Evolutionary conservation across 2,797 vertebrate species (phyloP).

Genomic region (Thalassophryne amazonica): DNA sequence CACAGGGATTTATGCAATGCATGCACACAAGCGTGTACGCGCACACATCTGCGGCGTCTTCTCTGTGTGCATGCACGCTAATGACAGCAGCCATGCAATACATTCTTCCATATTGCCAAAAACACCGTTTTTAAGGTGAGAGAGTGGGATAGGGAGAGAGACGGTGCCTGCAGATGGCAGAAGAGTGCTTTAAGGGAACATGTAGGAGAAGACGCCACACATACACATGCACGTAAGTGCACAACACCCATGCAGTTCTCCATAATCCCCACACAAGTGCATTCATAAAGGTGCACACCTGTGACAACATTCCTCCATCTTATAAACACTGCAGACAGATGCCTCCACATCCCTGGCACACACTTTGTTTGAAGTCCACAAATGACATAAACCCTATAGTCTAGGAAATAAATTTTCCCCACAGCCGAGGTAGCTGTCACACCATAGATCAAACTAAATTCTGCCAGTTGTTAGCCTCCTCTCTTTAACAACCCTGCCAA

Average conservation of each 20-base stretch:
- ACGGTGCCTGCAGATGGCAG: slow-evolving; percentile 74
- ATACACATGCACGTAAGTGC: background rate
- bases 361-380: background rate
- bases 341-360: background rate
- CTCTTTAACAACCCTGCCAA: too few relatives aligned
- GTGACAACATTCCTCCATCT: slow-evolving; percentile 11
- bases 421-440: too few relatives aligned
- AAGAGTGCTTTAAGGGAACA: slow-evolving; percentile 68
- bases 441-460: too few relatives aligned
- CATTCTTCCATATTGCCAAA: slow-evolving; percentile 41
- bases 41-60: slow-evolving; percentile 4
- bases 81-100: background rate
- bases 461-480: too few relatives aligned
- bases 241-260: slow-evolving; percentile 10
- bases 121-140: slow-evolving; percentile 23
- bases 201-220: slow-evolving; percentile 17
- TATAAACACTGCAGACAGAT: slow-evolving; percentile 9
- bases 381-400: too few relatives aligned
- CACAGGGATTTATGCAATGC: slow-evolving; percentile 20
- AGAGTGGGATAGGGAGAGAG: slow-evolving; percentile 16
- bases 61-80: background rate
- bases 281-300: slow-evolving; percentile 28
- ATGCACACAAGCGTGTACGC: background rate
- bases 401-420: too few relatives aligned
- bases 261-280: slow-evolving; percentile 21